Base-by-base conservation (phyloP, 2,797 vertebrate genomes). In the Pampus argenteus region DNA sequence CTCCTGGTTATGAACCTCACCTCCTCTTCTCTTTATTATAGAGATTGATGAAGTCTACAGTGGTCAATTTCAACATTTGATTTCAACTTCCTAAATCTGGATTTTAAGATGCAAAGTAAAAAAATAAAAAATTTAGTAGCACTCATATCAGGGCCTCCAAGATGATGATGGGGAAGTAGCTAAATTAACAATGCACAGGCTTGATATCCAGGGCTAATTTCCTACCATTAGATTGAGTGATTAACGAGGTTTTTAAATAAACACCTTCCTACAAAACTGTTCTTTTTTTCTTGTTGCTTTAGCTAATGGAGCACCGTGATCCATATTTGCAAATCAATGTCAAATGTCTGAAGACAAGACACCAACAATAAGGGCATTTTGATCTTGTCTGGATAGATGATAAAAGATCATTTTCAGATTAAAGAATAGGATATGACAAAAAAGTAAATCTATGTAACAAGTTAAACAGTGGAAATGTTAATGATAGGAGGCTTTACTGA, bases 11-110 rank as follows among this genome's bases (percentile, higher is more conserved):
- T n/a, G 29, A 74, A 51, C 66, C 25, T 68, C 66, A 76, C 59
- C 76, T 47, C 23, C 58, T 59, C 63, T 38, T 31, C 48, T 26
- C 14, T 78, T 55, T 64, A 72, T 65, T 52, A 44, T 44, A 65
- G 56, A 52, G 69, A 78, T 44, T 86, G 63, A 83, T 76, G 47
- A 71, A 71, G 70, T 59, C 60, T 15, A 9, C 26, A 3, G 52
- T 20, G 69, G 69, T 74, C 62, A 49, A 28, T 29, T 20, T 22
- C 42, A 44, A 63, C 38, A 36, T 51, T 34, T 73, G 74, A 86
- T 82, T 0, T 3, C 1, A 31, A 28, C 22, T 14, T 28, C 28
- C 23, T 7, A 49, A 3, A 40, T 38, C 13, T 36, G 15, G 9
- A 50, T 56, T 22, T n/a, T 0, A 40, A 18, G 18, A 9, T 29